phyloP scores from a whole-genome alignment of 1,140 invertebrate genomes.

The Drosophila sechellia region DNA sequence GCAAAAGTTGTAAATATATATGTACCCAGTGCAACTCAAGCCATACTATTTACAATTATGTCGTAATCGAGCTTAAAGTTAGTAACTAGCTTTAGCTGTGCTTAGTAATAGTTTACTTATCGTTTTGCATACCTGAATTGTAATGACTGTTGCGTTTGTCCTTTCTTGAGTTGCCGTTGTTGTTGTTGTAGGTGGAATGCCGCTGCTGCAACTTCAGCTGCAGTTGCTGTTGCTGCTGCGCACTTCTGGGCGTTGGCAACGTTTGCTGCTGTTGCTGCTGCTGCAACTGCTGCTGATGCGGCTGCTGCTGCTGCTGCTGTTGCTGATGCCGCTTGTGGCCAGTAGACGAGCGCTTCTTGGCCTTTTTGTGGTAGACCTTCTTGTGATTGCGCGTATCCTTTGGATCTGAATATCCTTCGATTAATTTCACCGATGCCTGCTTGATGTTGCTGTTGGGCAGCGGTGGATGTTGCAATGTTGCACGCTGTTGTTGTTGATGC shows the following conservation, averaged over 20 bases:
- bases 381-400: constrained; percentile 80
- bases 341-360: constrained; percentile 58
- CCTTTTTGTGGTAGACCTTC: constrained; percentile 82
- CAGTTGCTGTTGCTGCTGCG: constrained; percentile 44
- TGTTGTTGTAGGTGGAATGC: constrained; percentile 70
- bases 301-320: constrained; percentile 51
- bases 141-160: constrained; percentile 75
- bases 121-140: constrained; percentile 66
- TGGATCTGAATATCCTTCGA: constrained; percentile 82
- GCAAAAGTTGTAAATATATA: neutral
- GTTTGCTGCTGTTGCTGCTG: constrained; percentile 51
- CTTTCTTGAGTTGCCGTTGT: constrained; percentile 61
- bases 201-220: constrained; percentile 54
- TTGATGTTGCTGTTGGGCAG: constrained; percentile 78
- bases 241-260: constrained; percentile 47
- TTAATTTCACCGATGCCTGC: constrained; percentile 80
- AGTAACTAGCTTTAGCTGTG: too few relatives aligned
- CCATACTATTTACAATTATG: neutral
- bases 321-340: constrained; percentile 62
- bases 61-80: too few relatives aligned
- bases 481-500: constrained; percentile 55
- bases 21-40: neutral
- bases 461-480: constrained; percentile 73
- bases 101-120: too few relatives aligned
- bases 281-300: constrained; percentile 22